A percentile compares a stretch with the other conserved stretches of the same genome.
These are phyloP conservation scores for Acomys russatus DNA, from an alignment of 2,797 vertebrate species.

Conservation along the genomic window DNA sequence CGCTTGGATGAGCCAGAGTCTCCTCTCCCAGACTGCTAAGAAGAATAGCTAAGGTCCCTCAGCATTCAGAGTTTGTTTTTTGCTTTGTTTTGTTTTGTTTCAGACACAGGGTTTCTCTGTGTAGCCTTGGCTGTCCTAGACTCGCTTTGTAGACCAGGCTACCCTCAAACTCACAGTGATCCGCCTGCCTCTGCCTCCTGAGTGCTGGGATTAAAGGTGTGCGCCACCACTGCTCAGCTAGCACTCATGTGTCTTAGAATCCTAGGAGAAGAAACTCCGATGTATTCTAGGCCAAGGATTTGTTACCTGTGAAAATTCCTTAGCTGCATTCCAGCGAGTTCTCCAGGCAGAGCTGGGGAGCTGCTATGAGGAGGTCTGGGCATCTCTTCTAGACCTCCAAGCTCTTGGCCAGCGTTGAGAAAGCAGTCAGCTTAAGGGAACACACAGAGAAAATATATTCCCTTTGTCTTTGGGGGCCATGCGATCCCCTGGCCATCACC, in stretches of 20 bases:
- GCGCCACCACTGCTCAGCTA: too few species aligned
- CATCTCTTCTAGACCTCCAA: neutral
- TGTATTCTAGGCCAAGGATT: conserved; percentile 9
- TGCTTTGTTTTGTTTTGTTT: too few species aligned
- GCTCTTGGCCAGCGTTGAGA: neutral
- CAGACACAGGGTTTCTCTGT: too few species aligned
- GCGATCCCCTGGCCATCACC: neutral
- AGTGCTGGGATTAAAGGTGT: too few species aligned
- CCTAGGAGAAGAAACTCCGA: conserved; percentile 21
- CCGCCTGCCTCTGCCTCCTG: too few species aligned
- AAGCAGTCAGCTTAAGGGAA: neutral
- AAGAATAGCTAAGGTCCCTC: neutral
- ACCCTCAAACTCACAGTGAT: too few species aligned
- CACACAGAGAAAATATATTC: neutral
- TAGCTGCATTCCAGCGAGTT: neutral
- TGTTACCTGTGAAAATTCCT: conserved; percentile 3
- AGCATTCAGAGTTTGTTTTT: too few species aligned
- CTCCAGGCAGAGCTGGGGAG: neutral
- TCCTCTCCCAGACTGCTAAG: neutral
- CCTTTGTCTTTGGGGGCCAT: neutral
- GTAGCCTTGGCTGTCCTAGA: too few species aligned
- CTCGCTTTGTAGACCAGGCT: too few species aligned
- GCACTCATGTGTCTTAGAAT: neutral
- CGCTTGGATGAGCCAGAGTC: neutral
- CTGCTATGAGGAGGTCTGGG: neutral